Evolutionary conservation across 2,797 vertebrate genomes (phyloP), one percentile per base, ranked within the genome.

Genomic region (Amblyopsis hoosieri): DNA sequence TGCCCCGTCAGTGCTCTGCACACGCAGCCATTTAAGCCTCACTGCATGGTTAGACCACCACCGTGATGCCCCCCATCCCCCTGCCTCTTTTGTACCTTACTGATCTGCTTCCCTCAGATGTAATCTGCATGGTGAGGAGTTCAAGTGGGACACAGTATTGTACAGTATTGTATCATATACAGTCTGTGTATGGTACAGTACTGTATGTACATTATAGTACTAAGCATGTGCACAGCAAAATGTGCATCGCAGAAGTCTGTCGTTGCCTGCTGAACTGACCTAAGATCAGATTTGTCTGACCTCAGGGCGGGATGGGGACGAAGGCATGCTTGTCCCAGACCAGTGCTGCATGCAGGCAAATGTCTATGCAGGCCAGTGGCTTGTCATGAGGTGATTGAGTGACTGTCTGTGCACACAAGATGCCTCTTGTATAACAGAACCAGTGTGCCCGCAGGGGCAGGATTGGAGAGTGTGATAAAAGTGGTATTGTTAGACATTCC

Each of bases 21-120:
- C 74, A 83, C 62, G 65, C 84, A 88, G 82, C 85, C 85, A 86
- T 87, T 90, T 82, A 86, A 70, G 77, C 85, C 76, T 87, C 85
- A 72, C 70, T 85, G 46, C 4, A 74, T 54, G 72, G 86, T 90
- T 87, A 87, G 89, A 85, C 88, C 90, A 91, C 87, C 75, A 66
- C 13, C 82, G 87, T 89, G 87, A 89, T 81, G 79, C 79, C 76
- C 29, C 73, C 72, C 45, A 73, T 74, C 71, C 51, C 62, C 69
- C 68, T 63, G 62, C 33, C 47, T 45, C 15, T 12, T 31, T 45
- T 31, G 74, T 70, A 65, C 47, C 60, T 69, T 66, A 70, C 47
- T 12, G 47, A 48, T 48, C 47, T 12, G 47, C 11, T 11, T 5
- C 33, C 29, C 5, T 0, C 23, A 29, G 3, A 46, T 10, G 8